Percentiles rank a stretch among this genome's conserved stretches.
Conservation (phyloP, 2,888 invertebrate species). For the Steinernema hermaphroditum region DNA sequence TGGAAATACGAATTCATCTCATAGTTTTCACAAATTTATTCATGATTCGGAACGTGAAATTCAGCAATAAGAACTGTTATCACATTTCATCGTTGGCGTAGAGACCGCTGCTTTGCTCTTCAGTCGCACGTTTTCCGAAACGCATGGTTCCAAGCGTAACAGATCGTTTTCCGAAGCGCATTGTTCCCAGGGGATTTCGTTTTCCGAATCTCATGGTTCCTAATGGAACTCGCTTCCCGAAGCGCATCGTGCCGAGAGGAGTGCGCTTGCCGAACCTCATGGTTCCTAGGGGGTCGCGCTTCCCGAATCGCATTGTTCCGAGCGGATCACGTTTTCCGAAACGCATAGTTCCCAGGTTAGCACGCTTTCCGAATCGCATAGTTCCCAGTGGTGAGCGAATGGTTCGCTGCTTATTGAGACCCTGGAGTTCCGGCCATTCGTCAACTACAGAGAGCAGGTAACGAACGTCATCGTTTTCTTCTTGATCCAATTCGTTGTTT, state of each 20-base stretch:
- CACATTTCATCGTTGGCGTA: constrained; percentile 7
- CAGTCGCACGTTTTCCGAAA: constrained; percentile 25
- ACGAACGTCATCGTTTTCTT: constrained; percentile 37
- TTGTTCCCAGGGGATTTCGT: constrained; percentile 45
- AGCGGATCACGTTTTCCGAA: constrained; percentile 33
- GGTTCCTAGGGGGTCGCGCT: constrained; percentile 47
- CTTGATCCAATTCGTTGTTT: background rate
- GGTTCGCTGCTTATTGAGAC: constrained; percentile 40
- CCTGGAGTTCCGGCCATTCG: constrained; percentile 34
- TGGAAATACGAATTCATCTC: too few relatives aligned
- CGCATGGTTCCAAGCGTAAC: constrained; percentile 18
- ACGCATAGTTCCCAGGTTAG: constrained; percentile 31
- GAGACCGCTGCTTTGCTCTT: background rate
- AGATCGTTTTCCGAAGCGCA: constrained; percentile 53
- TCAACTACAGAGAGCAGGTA: constrained; percentile 31
- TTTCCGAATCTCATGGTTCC: constrained; percentile 52
- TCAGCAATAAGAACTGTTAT: background rate
- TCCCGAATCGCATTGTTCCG: constrained; percentile 33
- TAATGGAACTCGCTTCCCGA: constrained; percentile 47
- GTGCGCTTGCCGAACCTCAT: constrained; percentile 44
- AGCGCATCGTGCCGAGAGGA: constrained; percentile 55
- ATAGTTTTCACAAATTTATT: constrained; percentile 19
- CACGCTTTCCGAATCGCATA: constrained; percentile 50
- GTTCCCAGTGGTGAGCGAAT: constrained; percentile 54
- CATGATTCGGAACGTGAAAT: background rate